Evolutionary conservation across 2,888 invertebrate species (phyloP).

Genomic region (Gari tellinella): DNA sequence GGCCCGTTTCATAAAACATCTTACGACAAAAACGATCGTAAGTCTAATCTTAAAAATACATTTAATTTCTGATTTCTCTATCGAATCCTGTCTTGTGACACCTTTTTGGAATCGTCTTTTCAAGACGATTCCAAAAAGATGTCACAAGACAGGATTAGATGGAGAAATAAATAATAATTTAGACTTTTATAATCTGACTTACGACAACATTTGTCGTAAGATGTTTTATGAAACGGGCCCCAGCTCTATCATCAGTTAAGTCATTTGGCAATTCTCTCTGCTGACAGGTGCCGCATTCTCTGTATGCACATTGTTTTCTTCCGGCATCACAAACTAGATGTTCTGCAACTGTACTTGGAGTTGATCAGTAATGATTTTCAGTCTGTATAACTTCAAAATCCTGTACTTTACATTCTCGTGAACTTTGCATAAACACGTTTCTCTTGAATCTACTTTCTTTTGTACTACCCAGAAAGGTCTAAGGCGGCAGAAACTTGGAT

Average conservation of each 20-base stretch:
- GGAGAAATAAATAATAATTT: too few relatives aligned
- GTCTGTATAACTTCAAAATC: slow-evolving; percentile 14
- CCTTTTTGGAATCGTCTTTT: too few relatives aligned
- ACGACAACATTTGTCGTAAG: too few relatives aligned
- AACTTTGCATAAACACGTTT: slow-evolving; percentile 53
- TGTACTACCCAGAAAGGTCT: slow-evolving; percentile 57
- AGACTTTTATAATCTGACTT: too few relatives aligned
- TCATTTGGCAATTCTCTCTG: background rate
- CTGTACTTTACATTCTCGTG: slow-evolving; percentile 44
- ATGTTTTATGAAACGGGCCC: too few relatives aligned
- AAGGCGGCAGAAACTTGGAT: slow-evolving; percentile 41
- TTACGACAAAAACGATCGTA: too few relatives aligned
- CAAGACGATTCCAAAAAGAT: too few relatives aligned
- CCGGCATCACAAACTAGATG: slow-evolving; percentile 14
- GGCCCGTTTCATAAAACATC: too few relatives aligned
- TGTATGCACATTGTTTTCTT: slow-evolving; percentile 30
- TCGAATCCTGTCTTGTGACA: too few relatives aligned
- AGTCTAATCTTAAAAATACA: too few relatives aligned
- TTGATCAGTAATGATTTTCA: slow-evolving; percentile 3
- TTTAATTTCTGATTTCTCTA: too few relatives aligned
- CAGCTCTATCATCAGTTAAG: background rate
- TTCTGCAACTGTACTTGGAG: background rate
- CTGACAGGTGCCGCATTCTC: slow-evolving; percentile 30
- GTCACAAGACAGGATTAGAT: too few relatives aligned
- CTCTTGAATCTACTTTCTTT: slow-evolving; percentile 31